Conservation (phyloP, 2,888 invertebrate species). For the Cerastis leucographa region DNA sequence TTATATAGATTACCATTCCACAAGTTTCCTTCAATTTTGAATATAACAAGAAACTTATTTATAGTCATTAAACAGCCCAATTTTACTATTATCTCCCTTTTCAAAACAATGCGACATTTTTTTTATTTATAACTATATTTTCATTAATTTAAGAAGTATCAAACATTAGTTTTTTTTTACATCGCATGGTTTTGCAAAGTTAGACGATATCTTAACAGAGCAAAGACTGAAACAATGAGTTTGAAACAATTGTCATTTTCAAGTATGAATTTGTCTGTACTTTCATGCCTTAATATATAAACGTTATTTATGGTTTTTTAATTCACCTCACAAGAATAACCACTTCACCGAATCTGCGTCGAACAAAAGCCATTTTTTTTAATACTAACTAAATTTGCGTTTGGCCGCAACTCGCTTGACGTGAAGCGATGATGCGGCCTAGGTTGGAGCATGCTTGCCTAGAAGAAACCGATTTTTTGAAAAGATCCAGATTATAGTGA, state of each 20-base stretch:
- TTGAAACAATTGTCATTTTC: slow-evolving; percentile 33
- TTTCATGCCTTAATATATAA: no score
- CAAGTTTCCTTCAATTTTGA: background rate
- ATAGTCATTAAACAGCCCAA: slow-evolving; percentile 18
- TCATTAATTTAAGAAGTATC: slow-evolving; percentile 33
- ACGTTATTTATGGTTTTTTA: no score
- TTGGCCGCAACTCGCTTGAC: no score
- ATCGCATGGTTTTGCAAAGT: slow-evolving; percentile 61
- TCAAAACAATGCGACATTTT: slow-evolving; percentile 49
- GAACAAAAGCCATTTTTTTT: no score
- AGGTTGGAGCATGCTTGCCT: no score
- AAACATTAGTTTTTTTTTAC: slow-evolving; percentile 36
- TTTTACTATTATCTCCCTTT: slow-evolving; percentile 36
- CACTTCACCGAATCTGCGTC: no score
- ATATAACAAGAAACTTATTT: background rate
- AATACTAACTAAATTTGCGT: no score
- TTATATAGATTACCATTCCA: background rate
- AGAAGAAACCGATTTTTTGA: no score
- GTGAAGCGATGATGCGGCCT: no score
- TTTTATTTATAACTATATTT: slow-evolving; percentile 21
- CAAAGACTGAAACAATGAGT: slow-evolving; percentile 24
- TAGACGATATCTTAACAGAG: slow-evolving; percentile 28
- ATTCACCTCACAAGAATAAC: no score
- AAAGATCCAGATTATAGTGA: no score
- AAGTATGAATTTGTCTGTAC: no score